Evolutionary conservation across 2,113 vertebrate genomes (phyloP).

Genomic region (Todiramphus chloris): DNA sequence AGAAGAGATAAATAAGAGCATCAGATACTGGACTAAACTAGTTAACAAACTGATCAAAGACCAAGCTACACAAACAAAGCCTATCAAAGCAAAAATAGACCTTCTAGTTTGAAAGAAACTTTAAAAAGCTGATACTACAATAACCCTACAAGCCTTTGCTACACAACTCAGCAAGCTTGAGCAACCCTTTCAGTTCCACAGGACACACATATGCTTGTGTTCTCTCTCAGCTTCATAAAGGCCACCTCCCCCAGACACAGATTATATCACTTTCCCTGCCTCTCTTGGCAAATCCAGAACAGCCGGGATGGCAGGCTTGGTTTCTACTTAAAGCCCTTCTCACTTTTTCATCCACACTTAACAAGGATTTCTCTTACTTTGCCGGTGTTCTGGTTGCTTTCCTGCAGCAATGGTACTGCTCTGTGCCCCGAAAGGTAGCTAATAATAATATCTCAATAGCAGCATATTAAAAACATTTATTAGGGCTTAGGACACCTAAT

Average conservation of each 20-base stretch:
- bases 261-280: neutral
- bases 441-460: fast-evolving
- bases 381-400: fast-evolving
- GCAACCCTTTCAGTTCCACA: neutral
- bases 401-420: fast-evolving
- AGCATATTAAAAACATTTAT: fast-evolving
- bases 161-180: neutral
- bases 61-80: fast-evolving
- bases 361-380: fast-evolving
- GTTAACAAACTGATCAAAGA: neutral
- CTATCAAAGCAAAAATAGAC: neutral
- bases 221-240: neutral
- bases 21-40: neutral
- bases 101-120: fast-evolving
- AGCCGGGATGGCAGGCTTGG: neutral
- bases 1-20: neutral
- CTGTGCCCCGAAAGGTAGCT: neutral
- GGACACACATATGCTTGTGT: too few relatives aligned
- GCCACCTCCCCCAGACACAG: neutral
- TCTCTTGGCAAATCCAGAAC: neutral
- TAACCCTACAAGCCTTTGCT: neutral
- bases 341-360: fast-evolving
- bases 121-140: neutral
- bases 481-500: fast-evolving
- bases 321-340: neutral